A percentile compares a stretch with the other conserved stretches of the same genome.
Evolutionary conservation across 2,113 vertebrate species (phyloP).

Genomic region (Steatornis caripensis): DNA sequence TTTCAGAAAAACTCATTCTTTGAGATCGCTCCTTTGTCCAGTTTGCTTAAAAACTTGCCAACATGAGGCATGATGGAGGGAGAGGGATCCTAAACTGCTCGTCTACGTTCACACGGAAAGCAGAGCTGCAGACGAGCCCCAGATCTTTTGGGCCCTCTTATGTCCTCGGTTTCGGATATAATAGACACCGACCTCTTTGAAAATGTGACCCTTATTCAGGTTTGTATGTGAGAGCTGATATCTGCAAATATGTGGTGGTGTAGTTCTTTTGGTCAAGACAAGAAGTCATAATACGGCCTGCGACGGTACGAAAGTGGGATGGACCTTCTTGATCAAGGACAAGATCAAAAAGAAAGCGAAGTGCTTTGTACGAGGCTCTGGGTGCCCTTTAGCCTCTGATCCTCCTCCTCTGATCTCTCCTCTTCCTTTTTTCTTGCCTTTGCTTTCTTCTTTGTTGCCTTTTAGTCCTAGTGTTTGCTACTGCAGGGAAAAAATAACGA

Average conservation of each 20-base stretch:
- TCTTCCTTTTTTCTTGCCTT: not conserved
- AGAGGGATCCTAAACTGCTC: not conserved
- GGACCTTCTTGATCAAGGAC: constrained; percentile 1
- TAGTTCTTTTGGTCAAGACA: not conserved
- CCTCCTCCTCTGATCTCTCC: not conserved
- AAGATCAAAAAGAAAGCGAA: constrained; percentile 34
- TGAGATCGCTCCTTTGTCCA: not conserved
- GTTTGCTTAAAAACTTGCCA: not conserved
- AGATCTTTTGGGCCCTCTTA: not conserved
- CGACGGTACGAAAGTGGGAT: not conserved
- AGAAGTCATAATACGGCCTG: not conserved
- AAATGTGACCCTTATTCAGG: not conserved
- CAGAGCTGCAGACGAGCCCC: not conserved
- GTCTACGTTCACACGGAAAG: fast-evolving
- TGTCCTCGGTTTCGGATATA: not conserved
- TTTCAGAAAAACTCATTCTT: not conserved
- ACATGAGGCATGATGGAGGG: too few species aligned
- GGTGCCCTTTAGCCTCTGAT: not conserved
- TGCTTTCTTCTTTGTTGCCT: not conserved
- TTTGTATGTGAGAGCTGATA: not conserved
- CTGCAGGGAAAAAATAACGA: fast-evolving
- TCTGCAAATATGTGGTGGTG: not conserved
- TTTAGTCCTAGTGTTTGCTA: not conserved
- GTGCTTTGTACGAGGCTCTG: not conserved
- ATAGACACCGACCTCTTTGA: not conserved